phyloP scores from a whole-genome alignment of 2,888 invertebrate species.

The Parnassius orleans region DNA sequence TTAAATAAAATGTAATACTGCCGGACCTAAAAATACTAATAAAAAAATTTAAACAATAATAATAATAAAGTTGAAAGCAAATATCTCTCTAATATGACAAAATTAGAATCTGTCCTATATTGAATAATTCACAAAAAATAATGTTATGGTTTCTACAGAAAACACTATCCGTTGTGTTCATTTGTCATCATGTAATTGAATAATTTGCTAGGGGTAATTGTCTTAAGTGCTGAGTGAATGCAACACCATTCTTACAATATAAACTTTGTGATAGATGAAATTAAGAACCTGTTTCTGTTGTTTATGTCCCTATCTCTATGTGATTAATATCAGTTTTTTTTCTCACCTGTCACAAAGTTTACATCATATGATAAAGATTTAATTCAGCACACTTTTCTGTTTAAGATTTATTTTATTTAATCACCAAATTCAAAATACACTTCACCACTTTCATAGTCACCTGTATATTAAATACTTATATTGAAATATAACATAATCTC shows the following conservation, averaged over 20 bases:
- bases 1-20: too few species aligned
- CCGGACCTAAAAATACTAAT: too few species aligned
- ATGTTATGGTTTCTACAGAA: slow-evolving; percentile 16
- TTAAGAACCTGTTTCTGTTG: slow-evolving; percentile 1
- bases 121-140: neutral
- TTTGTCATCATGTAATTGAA: neutral
- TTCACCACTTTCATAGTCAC: neutral
- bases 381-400: too few species aligned
- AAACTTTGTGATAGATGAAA: neutral
- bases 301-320: neutral
- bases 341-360: slow-evolving; percentile 1
- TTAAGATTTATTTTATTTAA: too few species aligned
- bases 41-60: too few species aligned
- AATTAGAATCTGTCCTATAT: too few species aligned
- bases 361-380: too few species aligned
- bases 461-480: slow-evolving; percentile 1
- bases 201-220: neutral
- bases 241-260: neutral
- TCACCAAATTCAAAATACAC: neutral
- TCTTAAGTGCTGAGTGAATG: neutral
- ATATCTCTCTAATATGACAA: too few species aligned
- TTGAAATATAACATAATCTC: neutral
- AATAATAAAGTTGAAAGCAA: too few species aligned
- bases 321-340: neutral
- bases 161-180: neutral